Evolutionary conservation across 2,797 vertebrate genomes (phyloP).

Genomic region (Kryptopterus vitreolus): DNA sequence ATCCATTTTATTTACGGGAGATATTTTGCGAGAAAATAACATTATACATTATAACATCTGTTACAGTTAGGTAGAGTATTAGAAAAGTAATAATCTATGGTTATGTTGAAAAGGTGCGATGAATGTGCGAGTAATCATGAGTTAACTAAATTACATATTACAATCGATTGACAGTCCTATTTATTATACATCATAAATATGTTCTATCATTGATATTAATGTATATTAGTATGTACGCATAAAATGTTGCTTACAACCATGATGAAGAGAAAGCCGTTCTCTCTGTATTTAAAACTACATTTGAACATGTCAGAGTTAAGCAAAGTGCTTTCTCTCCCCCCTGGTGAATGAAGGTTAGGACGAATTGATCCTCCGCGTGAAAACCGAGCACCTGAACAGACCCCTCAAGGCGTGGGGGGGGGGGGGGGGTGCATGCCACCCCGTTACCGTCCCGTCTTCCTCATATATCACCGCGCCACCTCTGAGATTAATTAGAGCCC

Average conservation of each 20-base stretch:
- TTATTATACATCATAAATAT: too few species aligned
- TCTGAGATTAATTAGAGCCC: conserved; percentile 52
- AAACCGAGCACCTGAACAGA: not conserved
- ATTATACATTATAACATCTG: too few species aligned
- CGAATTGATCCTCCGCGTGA: conserved; percentile 9
- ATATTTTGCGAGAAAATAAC: too few species aligned
- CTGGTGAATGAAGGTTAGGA: conserved; percentile 5
- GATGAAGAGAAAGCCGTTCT: not conserved
- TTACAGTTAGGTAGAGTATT: too few species aligned
- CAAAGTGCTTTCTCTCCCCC: conserved; percentile 7
- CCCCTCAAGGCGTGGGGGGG: conserved; percentile 21
- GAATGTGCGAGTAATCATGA: too few species aligned
- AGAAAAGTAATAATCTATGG: too few species aligned
- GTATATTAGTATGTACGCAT: too few species aligned
- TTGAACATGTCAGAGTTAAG: conserved; percentile 18
- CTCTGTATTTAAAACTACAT: not conserved
- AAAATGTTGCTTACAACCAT: not conserved
- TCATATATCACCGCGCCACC: conserved; percentile 40
- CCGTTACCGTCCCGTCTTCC: conserved; percentile 15
- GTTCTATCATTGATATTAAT: too few species aligned
- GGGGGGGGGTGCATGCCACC: conserved; percentile 20
- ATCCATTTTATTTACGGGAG: too few species aligned
- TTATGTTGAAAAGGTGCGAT: too few species aligned
- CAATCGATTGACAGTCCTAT: too few species aligned
- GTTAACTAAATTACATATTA: too few species aligned